These are phyloP conservation scores for Lichenostomus cassidix DNA, from an alignment of 2,113 vertebrate species.

Conservation along the genomic window DNA sequence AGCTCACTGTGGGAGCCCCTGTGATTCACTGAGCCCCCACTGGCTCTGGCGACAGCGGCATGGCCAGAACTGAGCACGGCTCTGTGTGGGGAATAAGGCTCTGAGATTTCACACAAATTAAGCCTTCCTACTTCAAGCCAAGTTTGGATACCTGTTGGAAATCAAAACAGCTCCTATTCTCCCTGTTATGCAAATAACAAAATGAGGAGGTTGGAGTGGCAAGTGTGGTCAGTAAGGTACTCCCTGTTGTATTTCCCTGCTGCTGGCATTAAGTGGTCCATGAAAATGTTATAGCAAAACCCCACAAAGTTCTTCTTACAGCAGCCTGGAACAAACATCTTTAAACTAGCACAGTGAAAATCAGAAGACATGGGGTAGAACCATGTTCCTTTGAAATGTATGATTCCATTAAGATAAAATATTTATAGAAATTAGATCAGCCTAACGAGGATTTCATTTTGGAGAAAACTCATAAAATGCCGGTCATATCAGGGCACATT, in stretches of 20 bases:
- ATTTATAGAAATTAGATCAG: background rate
- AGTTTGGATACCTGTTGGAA: background rate
- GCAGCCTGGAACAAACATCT: background rate
- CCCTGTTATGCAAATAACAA: background rate
- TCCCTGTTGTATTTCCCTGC: accelerated
- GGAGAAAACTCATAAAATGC: background rate
- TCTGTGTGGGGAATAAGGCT: background rate
- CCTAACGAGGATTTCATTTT: background rate
- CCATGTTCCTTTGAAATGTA: background rate
- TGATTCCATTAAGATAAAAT: constrained; percentile 11
- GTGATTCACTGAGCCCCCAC: background rate
- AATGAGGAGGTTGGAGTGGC: background rate
- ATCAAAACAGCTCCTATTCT: background rate
- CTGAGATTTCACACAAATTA: background rate
- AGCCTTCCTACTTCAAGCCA: background rate
- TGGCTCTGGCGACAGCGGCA: background rate
- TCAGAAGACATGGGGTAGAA: background rate
- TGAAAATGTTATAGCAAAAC: background rate
- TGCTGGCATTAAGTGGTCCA: background rate
- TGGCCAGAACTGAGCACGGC: background rate
- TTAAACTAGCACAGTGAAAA: background rate
- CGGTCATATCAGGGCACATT: background rate
- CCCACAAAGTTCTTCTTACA: background rate
- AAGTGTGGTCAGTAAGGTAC: background rate
- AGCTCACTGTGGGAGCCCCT: background rate